Evolutionary conservation across 1,140 invertebrate genomes (phyloP).

Genomic region (Chionoecetes opilio): DNA sequence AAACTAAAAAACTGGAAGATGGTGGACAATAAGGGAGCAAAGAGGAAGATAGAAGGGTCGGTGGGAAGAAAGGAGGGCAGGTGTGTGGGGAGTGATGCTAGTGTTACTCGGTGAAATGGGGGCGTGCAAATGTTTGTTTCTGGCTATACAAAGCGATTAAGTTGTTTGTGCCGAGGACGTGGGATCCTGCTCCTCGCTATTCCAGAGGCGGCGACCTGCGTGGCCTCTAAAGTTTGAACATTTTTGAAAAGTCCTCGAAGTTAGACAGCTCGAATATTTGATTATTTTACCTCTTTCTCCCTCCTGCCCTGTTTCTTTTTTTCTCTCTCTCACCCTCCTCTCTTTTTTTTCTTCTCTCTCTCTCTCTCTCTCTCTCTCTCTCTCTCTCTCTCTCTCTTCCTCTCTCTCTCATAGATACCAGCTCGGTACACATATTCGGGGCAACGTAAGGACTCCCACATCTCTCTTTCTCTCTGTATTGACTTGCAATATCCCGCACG

Average conservation of each 20-base stretch:
- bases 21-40: not conserved
- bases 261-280: not conserved
- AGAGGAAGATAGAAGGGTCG: not conserved
- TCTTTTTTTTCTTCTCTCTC: not conserved
- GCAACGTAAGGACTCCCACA: not conserved
- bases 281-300: not conserved
- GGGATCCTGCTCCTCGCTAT: not conserved
- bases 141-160: slow-evolving; percentile 19
- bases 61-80: not conserved
- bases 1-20: not conserved
- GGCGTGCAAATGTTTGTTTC: slow-evolving; percentile 6
- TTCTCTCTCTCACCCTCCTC: not conserved
- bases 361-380: slow-evolving; percentile 23
- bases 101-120: slow-evolving; percentile 27
- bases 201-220: not conserved
- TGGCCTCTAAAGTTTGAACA: not conserved
- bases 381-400: slow-evolving; percentile 15
- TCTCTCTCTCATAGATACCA: slow-evolving; percentile 35
- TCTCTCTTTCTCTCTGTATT: not conserved
- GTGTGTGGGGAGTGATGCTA: not conserved
- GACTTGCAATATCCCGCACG: not conserved
- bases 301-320: not conserved
- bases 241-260: not conserved
- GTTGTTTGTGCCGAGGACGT: slow-evolving; percentile 15
- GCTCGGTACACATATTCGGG: not conserved